phyloP scores from a whole-genome alignment of 1,140 invertebrate genomes.

The Leptoteleia sp. region DNA sequence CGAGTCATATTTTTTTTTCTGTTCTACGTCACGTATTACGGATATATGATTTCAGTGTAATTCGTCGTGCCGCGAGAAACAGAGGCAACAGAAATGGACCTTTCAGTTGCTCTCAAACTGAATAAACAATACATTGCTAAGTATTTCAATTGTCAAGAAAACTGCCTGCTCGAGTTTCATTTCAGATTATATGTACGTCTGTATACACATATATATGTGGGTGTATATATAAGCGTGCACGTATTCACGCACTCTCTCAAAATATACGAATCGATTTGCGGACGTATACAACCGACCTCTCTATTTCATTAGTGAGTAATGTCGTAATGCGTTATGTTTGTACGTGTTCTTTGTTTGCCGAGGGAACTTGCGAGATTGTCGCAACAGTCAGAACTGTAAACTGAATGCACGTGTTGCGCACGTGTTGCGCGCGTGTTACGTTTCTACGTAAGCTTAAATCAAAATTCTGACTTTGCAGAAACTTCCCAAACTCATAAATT shows the following conservation, averaged over 20 bases:
- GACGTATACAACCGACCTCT: conserved; percentile 27
- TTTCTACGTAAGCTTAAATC: conserved; percentile 24
- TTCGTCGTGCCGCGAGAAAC: too few relatives aligned
- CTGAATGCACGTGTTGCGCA: conserved; percentile 47
- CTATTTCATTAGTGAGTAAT: conserved; percentile 40
- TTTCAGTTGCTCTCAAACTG: conserved; percentile 7
- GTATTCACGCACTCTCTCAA: background rate
- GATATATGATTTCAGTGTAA: too few relatives aligned
- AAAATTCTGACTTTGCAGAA: conserved; percentile 13
- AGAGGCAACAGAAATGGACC: background rate
- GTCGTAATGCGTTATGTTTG: conserved; percentile 56
- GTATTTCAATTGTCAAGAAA: conserved; percentile 18
- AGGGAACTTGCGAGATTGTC: conserved; percentile 44
- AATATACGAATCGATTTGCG: conserved; percentile 42
- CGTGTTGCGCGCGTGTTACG: conserved; percentile 36
- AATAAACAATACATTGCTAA: conserved; percentile 28
- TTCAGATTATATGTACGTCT: conserved; percentile 2
- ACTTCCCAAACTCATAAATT: too few relatives aligned
- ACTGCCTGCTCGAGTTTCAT: conserved; percentile 23
- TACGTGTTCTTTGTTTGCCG: conserved; percentile 60
- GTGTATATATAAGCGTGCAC: conserved; percentile 1
- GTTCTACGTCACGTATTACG: too few relatives aligned
- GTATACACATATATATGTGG: background rate
- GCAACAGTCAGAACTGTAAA: conserved; percentile 49
- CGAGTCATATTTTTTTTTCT: too few relatives aligned